A percentile compares a stretch with the other conserved stretches of the same genome.
phyloP scores from a whole-genome alignment of 2,888 invertebrate species.

The Tiliacea citrago region DNA sequence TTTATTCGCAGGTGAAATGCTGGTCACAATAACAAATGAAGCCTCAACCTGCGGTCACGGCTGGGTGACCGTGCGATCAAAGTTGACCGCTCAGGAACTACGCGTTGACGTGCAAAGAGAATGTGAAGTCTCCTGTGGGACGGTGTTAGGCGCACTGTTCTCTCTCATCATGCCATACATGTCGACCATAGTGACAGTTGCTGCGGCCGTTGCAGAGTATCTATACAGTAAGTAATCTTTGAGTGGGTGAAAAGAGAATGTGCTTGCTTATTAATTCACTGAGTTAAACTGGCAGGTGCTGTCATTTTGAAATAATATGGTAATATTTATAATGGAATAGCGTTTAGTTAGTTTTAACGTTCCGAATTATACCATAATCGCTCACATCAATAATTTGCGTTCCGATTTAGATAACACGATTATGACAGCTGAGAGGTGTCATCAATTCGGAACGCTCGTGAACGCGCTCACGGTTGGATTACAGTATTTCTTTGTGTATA shows the following conservation, averaged over 20 bases:
- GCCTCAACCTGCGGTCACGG: constrained; percentile 80
- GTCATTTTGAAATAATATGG: neutral
- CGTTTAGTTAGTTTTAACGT: neutral
- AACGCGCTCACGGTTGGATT: too few relatives aligned
- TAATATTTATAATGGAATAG: neutral
- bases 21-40: constrained; percentile 79
- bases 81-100: constrained; percentile 82
- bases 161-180: constrained; percentile 80
- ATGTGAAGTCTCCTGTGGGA: constrained; percentile 84
- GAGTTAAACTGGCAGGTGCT: neutral
- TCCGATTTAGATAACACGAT: too few relatives aligned
- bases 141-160: constrained; percentile 83
- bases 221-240: constrained; percentile 78
- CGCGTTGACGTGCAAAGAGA: constrained; percentile 84
- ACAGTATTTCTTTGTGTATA: too few relatives aligned
- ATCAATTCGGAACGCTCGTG: too few relatives aligned
- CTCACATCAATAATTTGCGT: too few relatives aligned
- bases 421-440: too few relatives aligned
- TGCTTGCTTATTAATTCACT: too few relatives aligned
- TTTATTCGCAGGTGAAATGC: constrained; percentile 71
- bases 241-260: neutral
- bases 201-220: constrained; percentile 76
- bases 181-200: constrained; percentile 78
- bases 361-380: too few relatives aligned
- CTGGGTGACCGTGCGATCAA: constrained; percentile 80